Evolutionary conservation across 1,140 invertebrate species (phyloP), one percentile per base, ranked within the genome.

Genomic region (Solenopsis invicta): DNA sequence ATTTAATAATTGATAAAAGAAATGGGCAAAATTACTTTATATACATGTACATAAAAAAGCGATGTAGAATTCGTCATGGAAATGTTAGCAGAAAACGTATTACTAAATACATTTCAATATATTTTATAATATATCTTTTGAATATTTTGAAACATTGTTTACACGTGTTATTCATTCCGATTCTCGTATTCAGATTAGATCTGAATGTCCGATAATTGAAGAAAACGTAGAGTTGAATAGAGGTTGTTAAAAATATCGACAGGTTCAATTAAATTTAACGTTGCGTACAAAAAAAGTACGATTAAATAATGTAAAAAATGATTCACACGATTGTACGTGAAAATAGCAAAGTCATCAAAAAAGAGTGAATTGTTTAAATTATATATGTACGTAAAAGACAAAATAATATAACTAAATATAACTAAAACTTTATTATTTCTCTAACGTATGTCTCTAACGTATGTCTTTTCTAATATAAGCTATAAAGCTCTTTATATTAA

Each of bases 91-190:
- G 16, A 45, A 71, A 56, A 54, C n/a, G 24, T 9, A 9, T 56
- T 10, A 18, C 12, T 37, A 80, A 66, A 50, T 41, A 78, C 9
- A 16, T n/a, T 18, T 13, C 12, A 45, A 71, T n/a, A 45, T 45
- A 69, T 80, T 29, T 80, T 80, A 41, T 52, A 45, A 71, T n/a
- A 45, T 45, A 69, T 80, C 2, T 80, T 80, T 54, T 52, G 34
- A 16, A 8, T 34, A 59, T 45, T 61, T n/a, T 48, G 2, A n/a
- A 45, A 45, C 21, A 69, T 80, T 29, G 45, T 13, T 13, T 6
- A 8, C 13, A 59, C 4, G 12, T 8, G 4, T 10, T 8, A 34
- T 67, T 67, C 18, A 56, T 56, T 81, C 16, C 48, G n/a, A 41
- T 13, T 48, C 1, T 13, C 3, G n/a, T n/a, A 24, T 24, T 13